A percentile compares a stretch with the other conserved stretches of the same genome.
Conservation (phyloP, 2,797 vertebrate genomes). For the Syncerus caffer region DNA sequence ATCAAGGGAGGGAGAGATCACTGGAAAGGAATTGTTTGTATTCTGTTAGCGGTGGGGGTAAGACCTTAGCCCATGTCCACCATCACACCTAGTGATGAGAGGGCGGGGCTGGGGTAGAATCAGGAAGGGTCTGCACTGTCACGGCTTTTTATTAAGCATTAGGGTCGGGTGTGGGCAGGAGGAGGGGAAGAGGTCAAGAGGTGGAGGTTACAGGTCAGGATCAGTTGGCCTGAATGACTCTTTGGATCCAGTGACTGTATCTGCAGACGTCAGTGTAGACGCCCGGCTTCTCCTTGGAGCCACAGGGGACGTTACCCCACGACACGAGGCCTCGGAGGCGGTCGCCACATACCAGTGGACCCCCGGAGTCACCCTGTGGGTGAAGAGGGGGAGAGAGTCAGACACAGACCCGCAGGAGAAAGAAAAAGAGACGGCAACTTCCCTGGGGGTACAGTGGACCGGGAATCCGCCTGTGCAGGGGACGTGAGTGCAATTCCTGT, state of each 20-base stretch:
- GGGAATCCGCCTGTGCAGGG: rapidly evolving
- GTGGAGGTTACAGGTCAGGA: neutral
- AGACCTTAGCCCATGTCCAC: neutral
- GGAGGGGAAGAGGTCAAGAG: neutral
- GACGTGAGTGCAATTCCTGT: neutral
- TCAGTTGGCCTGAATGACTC: conserved; percentile 36
- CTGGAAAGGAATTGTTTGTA: neutral
- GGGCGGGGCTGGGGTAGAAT: neutral
- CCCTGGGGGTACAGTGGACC: neutral
- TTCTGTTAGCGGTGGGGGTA: neutral
- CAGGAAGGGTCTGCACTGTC: neutral
- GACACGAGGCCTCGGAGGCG: conserved; percentile 78
- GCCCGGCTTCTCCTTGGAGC: conserved; percentile 62
- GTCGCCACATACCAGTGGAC: conserved; percentile 73
- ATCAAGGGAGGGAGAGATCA: neutral
- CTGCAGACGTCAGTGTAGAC: conserved; percentile 75
- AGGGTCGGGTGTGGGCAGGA: neutral
- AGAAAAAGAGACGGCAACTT: neutral
- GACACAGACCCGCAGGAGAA: neutral
- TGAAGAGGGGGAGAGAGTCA: neutral
- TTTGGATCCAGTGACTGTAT: conserved; percentile 71
- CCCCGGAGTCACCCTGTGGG: conserved; percentile 77
- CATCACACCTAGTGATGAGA: neutral
- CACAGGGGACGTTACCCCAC: conserved; percentile 76
- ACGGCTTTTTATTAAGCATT: neutral